Base-by-base conservation (phyloP, 2,888 invertebrate species). In the Timema podura region DNA sequence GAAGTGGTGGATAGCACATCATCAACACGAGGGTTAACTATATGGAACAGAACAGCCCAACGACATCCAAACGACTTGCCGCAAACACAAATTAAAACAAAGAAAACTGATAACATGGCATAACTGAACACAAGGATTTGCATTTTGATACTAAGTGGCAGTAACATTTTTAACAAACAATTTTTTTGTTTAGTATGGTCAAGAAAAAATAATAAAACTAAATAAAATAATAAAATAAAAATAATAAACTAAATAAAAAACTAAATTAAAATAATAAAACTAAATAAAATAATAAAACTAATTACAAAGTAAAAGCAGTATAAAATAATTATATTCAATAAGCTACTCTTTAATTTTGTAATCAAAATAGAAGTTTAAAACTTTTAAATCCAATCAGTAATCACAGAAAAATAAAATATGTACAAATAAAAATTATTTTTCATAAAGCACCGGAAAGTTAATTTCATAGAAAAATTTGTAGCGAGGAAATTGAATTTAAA, bases 21-120 rank as follows among this genome's bases (percentile, higher is more conserved):
- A 65, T 70, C 69, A 61, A 65, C 70, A 45, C 67, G 68, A 65
- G 70, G 59, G 66, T 71, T 72, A 44, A 68, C 73, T 73, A 72
- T 65, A 72, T 46, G 57, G 70, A 64, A 67, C 59, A 65, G 68
- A 68, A 71, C 72, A 72, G 61, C 72, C 64, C 69, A 68, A 69
- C 54, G 47, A 68, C 59, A 67, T 67, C 64, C 65, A 69, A 48
- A 51, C 67, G 54, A 57, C 49, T 47, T 48, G 30, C 48, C 48
- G 15, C 59, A 61, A 45, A 59, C 16, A 49, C 48, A 51, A 64
- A 9, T 16, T 2, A 69, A 47, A 30, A 69, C 66, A 65, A 67
- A 64, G 7, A 30, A 69, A 44, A 66, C 30, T 16, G 11, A 66
- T 30, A 68, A 48, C 45, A 59, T n/a, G 16, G 44, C 16, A 59